Evolutionary conservation across 2,888 invertebrate species (phyloP).

Genomic region (Drosophila imparisetae): DNA sequence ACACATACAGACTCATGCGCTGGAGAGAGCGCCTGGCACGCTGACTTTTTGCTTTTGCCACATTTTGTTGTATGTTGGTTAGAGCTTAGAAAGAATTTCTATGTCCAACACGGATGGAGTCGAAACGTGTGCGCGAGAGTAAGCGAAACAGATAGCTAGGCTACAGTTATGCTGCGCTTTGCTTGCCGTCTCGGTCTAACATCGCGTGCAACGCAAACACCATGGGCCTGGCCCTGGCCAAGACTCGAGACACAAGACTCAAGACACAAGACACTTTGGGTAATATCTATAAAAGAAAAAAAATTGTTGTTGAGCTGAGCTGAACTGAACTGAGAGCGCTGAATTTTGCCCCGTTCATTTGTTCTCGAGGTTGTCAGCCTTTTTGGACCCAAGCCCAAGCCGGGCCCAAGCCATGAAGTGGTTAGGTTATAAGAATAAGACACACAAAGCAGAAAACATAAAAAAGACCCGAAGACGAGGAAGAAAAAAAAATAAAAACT

Average conservation of each 20-base stretch:
- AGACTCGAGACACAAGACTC: constrained; percentile 30
- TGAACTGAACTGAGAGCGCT: constrained; percentile 29
- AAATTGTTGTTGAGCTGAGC: constrained; percentile 52
- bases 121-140: constrained; percentile 9
- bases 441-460: constrained; percentile 62
- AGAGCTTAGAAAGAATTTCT: constrained; percentile 65
- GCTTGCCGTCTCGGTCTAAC: constrained; percentile 39
- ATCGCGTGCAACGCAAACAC: constrained; percentile 62
- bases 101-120: constrained; percentile 57
- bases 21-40: constrained; percentile 1
- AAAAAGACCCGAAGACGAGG: constrained; percentile 39
- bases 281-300: constrained; percentile 67
- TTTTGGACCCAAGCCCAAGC: constrained; percentile 58
- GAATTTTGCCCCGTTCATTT: constrained; percentile 54
- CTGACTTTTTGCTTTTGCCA: constrained; percentile 40
- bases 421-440: constrained; percentile 70
- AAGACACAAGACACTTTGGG: constrained; percentile 73
- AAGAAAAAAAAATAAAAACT: constrained; percentile 59
- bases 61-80: constrained; percentile 50
- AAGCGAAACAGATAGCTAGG: constrained; percentile 22
- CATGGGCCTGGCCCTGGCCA: constrained; percentile 46
- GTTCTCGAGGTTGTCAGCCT: constrained; percentile 81
- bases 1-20: constrained; percentile 17
- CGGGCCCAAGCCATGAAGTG: constrained; percentile 62
- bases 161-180: background rate